Percentiles rank a stretch among this genome's conserved stretches.
These are phyloP conservation scores for Scelioninae gen. 2 DNA, from an alignment of 2,888 invertebrate species.

Conservation along the genomic window DNA sequence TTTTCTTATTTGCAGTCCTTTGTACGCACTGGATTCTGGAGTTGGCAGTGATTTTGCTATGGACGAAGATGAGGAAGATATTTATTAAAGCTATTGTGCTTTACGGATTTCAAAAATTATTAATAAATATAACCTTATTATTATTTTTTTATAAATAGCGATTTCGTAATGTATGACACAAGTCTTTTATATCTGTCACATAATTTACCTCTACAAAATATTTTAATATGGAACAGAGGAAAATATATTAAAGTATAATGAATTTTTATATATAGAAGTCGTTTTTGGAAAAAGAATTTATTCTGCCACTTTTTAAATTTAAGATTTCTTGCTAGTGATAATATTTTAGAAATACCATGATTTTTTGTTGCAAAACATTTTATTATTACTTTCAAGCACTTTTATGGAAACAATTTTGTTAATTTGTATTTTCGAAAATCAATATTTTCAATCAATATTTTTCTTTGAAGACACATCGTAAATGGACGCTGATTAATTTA, in stretches of 20 bases:
- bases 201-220: slow-evolving; percentile 10
- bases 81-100: slow-evolving; percentile 64
- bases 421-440: no score
- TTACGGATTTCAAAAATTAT: no score
- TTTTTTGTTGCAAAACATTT: no score
- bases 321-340: not conserved
- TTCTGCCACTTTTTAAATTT: slow-evolving; percentile 27
- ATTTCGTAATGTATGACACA: slow-evolving; percentile 1
- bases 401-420: no score
- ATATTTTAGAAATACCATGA: no score
- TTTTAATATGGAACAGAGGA: slow-evolving; percentile 13
- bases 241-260: slow-evolving; percentile 1
- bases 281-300: slow-evolving; percentile 30
- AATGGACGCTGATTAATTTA: no score
- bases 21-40: slow-evolving; percentile 87
- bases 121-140: not conserved
- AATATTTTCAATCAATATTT: no score
- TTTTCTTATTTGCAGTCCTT: slow-evolving; percentile 80
- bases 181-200: slow-evolving; percentile 7
- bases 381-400: no score
- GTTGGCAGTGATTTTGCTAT: slow-evolving; percentile 87
- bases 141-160: slow-evolving; percentile 3
- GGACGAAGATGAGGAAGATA: slow-evolving; percentile 84
- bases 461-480: no score
- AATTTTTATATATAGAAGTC: slow-evolving; percentile 13